Evolutionary conservation across 2,113 vertebrate species (phyloP).

Genomic region (Panthera uncia): DNA sequence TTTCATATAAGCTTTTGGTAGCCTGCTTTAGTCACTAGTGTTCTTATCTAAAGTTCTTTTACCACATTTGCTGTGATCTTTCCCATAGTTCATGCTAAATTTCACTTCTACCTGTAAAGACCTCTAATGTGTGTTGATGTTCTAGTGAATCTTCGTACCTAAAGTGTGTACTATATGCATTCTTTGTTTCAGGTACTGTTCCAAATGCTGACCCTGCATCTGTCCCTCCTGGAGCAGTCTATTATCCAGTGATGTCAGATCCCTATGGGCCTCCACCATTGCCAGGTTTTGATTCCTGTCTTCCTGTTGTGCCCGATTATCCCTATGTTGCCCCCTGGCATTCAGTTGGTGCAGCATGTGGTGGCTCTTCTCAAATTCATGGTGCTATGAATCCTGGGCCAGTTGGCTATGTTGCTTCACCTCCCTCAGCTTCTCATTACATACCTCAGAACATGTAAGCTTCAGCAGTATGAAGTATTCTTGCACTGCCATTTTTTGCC

Average conservation of each 20-base stretch:
- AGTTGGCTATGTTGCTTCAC: slow-evolving; percentile 85
- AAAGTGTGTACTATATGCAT: not conserved
- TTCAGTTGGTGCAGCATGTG: slow-evolving; percentile 82
- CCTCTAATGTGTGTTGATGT: slow-evolving; percentile 1
- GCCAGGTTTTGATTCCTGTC: slow-evolving; percentile 88
- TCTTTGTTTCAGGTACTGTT: slow-evolving; percentile 84
- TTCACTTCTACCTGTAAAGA: slow-evolving; percentile 24
- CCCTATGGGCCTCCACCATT: slow-evolving; percentile 84
- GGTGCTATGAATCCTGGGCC: slow-evolving; percentile 83
- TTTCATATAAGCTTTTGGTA: not conserved
- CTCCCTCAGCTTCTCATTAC: slow-evolving; percentile 86
- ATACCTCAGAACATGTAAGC: slow-evolving; percentile 87
- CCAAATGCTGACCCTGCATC: slow-evolving; percentile 83
- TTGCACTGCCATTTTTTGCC: slow-evolving; percentile 57
- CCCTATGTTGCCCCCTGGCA: slow-evolving; percentile 85
- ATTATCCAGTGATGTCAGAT: slow-evolving; percentile 89
- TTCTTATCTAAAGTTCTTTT: slow-evolving; percentile 17
- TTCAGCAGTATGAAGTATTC: slow-evolving; percentile 8
- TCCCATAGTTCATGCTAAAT: not conserved
- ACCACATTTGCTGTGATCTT: not conserved
- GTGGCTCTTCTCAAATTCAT: slow-evolving; percentile 74
- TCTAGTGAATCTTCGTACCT: slow-evolving; percentile 34
- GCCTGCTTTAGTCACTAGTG: not conserved
- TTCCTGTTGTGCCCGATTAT: slow-evolving; percentile 86
- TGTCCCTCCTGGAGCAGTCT: slow-evolving; percentile 82